These are phyloP conservation scores for Tragelaphus buxtoni DNA, from an alignment of 2,113 vertebrate species.

Conservation along the genomic window DNA sequence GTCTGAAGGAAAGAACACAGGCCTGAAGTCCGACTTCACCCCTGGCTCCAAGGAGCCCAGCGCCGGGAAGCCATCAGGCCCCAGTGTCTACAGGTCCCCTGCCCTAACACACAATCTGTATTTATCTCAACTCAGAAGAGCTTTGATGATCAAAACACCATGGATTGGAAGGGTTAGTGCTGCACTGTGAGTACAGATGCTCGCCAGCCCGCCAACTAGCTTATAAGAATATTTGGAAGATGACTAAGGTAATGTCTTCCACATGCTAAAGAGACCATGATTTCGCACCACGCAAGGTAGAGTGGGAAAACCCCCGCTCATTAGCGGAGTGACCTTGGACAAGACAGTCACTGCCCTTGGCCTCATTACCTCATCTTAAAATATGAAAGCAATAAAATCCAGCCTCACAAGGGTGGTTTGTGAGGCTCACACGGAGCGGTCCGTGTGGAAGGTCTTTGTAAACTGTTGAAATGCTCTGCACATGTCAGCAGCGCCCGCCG, in stretches of 20 bases:
- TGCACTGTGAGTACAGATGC: neutral
- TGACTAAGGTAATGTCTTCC: constrained; percentile 29
- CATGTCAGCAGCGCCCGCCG: fast-evolving
- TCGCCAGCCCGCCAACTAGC: neutral
- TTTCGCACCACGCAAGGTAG: neutral
- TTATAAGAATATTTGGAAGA: constrained; percentile 9
- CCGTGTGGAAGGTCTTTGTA: neutral
- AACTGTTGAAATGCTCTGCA: neutral
- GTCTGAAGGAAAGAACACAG: neutral
- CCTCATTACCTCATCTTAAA: neutral
- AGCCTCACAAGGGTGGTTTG: neutral
- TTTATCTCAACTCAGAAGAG: neutral
- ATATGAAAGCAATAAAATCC: neutral
- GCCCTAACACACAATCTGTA: neutral
- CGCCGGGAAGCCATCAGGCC: neutral
- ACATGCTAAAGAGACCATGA: neutral
- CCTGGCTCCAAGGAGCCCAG: neutral
- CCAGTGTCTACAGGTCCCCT: neutral
- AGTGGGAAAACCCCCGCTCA: neutral
- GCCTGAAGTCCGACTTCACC: neutral
- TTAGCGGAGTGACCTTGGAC: neutral
- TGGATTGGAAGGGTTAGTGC: neutral
- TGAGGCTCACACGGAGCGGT: neutral
- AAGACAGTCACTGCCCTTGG: neutral
- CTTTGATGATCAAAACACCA: neutral